Evolutionary conservation across 2,797 vertebrate genomes (phyloP).

Genomic region (Uromys caudimaculatus): DNA sequence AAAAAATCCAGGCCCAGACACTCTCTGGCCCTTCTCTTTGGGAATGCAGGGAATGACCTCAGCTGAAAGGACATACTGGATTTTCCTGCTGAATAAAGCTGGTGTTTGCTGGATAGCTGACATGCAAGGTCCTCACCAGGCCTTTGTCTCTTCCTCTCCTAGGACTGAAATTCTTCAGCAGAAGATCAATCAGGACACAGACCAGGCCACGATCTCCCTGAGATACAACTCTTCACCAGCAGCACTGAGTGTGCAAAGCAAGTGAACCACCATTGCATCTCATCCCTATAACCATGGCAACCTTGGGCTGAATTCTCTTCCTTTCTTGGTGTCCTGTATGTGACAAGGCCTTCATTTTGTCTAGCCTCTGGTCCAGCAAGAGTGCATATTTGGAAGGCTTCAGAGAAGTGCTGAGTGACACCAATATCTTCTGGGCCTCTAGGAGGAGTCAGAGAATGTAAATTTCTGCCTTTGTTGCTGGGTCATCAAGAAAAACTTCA

Average conservation of each 20-base stretch:
- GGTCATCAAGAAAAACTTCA: too few species aligned
- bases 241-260: background rate
- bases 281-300: background rate
- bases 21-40: too few species aligned
- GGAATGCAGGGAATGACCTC: too few species aligned
- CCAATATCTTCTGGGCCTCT: background rate
- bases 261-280: background rate
- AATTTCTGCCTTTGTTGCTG: background rate
- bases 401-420: background rate
- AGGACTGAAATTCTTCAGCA: fast-evolving
- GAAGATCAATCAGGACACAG: background rate
- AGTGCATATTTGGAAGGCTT: background rate
- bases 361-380: background rate
- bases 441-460: background rate
- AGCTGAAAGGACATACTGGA: too few species aligned
- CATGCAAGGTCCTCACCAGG: too few species aligned
- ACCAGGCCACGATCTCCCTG: too few species aligned
- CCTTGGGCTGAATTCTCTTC: background rate
- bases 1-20: fast-evolving
- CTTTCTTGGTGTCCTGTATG: background rate
- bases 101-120: background rate
- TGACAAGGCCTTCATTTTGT: background rate
- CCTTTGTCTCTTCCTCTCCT: too few species aligned
- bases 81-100: background rate
- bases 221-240: background rate